Evolutionary conservation across 2,113 vertebrate genomes (phyloP), one percentile per base, ranked within the genome.

Genomic region (Toxostoma redivivum): DNA sequence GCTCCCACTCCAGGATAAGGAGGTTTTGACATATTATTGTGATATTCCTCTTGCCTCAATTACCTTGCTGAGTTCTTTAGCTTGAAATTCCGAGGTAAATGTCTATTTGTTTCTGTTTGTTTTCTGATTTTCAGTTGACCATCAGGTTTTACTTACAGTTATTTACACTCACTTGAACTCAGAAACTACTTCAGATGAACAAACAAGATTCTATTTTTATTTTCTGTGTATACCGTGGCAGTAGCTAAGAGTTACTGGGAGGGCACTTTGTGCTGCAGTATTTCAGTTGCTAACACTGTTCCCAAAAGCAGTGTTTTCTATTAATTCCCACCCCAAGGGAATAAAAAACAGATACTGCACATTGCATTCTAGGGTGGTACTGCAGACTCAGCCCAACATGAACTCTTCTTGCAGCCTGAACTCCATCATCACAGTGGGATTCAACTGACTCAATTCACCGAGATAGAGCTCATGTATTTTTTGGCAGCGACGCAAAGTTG

Each of bases 391-490:
- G 79, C 94, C 96, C 86, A 85, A 91, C 86, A 72, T 97, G 97
- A 98, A 97, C 97, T 97, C 91, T 95, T 54, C 86, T 80, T 97
- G 89, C 70, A 96, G 97, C 96, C 96, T 90, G 97, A 98, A 97
- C 98, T 98, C 97, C 96, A 98, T 98, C 97, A 97, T 98, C 98
- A 97, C 98, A 97, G 97, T 97, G 96, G 98, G 98, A 97, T 94
- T 96, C 95, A 94, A 92, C 96, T 86, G 95, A 96, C 90, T 97
- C 92, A 96, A 57, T 96, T 92, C 97, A 96, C 88, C 7, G 57
- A 97, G 95, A 96, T 74, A 95, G 92, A 95, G 90, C 94, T 96
- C 33, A 95, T 98, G 93, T 98, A 96, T 51, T 51, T 97, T 97
- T 98, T 98, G 98, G 98, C 98, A 98, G 89, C 0, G 1, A 73